These are phyloP conservation scores for Ophion ellenae DNA, from an alignment of 2,888 invertebrate species.

Conservation along the genomic window DNA sequence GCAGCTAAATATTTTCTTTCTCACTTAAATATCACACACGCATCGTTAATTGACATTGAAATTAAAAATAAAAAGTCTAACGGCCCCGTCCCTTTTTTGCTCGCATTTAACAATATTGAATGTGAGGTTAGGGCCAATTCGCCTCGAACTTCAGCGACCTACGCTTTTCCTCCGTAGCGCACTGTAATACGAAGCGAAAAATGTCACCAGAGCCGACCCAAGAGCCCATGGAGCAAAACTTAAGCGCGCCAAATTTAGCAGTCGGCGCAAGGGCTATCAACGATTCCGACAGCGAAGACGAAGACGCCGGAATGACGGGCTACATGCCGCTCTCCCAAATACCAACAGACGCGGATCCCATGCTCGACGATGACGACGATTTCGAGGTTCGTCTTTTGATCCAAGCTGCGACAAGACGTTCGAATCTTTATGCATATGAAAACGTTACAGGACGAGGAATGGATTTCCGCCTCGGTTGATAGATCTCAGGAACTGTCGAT, in stretches of 20 bases:
- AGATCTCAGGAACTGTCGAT: slow-evolving; percentile 26
- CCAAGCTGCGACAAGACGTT: neutral
- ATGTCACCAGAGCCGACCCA: slow-evolving; percentile 81
- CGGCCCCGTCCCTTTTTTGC: neutral
- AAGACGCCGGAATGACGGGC: slow-evolving; percentile 75
- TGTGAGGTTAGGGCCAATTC: neutral
- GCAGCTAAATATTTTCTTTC: neutral
- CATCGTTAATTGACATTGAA: neutral
- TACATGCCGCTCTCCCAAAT: slow-evolving; percentile 78
- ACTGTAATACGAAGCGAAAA: slow-evolving; percentile 36
- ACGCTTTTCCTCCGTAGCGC: neutral
- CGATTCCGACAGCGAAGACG: slow-evolving; percentile 80
- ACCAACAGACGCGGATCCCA: slow-evolving; percentile 76
- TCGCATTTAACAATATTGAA: neutral
- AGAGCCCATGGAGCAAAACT: slow-evolving; percentile 77
- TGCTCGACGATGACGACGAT: slow-evolving; percentile 77
- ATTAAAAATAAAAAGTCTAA: neutral
- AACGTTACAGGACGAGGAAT: slow-evolving; percentile 75
- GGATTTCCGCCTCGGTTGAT: slow-evolving; percentile 68
- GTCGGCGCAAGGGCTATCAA: slow-evolving; percentile 70
- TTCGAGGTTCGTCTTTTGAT: slow-evolving; percentile 37
- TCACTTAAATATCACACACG: neutral
- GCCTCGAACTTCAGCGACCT: neutral
- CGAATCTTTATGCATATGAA: neutral
- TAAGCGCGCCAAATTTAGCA: slow-evolving; percentile 72